Base-by-base conservation (phyloP, 53 echinoderm and acorn worm species). In the Echinarachnius parma region DNA sequence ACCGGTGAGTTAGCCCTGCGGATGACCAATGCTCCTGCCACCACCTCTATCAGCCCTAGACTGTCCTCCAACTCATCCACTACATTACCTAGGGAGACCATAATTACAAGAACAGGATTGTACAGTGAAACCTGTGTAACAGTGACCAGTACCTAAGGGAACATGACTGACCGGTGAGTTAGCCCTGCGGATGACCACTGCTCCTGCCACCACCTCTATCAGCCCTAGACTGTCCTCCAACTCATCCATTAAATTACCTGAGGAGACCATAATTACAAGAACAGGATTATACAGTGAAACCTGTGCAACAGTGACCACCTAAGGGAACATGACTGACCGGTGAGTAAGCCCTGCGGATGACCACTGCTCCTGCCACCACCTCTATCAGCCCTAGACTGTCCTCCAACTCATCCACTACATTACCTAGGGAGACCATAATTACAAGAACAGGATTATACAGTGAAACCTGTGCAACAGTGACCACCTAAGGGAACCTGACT, bases 81-180 rank as follows among this genome's bases (percentile, higher is more conserved):
- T 30, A 85, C 87, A 75, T 90, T 87, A 31, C 78, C 96, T 95
- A 42, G n/a, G n/a, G n/a, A n/a, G n/a, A n/a, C n/a, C n/a, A n/a
- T n/a, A n/a, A n/a, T n/a, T n/a, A n/a, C n/a, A n/a, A n/a, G n/a
- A n/a, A n/a, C n/a, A n/a, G n/a, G n/a, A n/a, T n/a, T n/a, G n/a
- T n/a, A n/a, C n/a, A n/a, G n/a, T n/a, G n/a, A n/a, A n/a, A n/a
- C n/a, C n/a, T n/a, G n/a, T n/a, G n/a, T n/a, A n/a, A n/a, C n/a
- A n/a, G n/a, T n/a, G n/a, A n/a, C n/a, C n/a, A n/a, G n/a, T n/a
- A n/a, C n/a, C n/a, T n/a, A n/a, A n/a, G n/a, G n/a, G n/a, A n/a
- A n/a, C n/a, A n/a, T n/a, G 82, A 13, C 87, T 86, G 48, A 87
- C 82, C 0, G 90, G 80, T 0, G 96, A 87, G 68, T 84, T 78